Base-by-base conservation (phyloP, 2,113 vertebrate species). In the Pterophyllum scalare region DNA sequence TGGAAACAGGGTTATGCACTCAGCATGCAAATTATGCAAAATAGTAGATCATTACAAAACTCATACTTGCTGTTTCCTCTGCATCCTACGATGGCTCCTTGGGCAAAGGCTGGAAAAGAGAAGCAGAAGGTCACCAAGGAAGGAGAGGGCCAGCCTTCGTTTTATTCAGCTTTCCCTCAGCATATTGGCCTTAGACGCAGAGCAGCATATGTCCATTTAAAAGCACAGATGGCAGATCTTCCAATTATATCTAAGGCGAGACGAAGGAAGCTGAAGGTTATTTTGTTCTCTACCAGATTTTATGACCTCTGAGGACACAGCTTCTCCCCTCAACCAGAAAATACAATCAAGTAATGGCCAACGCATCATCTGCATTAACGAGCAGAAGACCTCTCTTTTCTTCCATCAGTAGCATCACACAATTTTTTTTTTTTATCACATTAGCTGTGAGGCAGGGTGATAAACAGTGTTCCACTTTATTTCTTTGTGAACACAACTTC, bases 61-160 rank as follows among this genome's bases (percentile, higher is more conserved):
- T 91, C 79, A 81, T 94, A 92, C 88, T 81, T 90, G 86, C 86
- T 52, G 88, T 77, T 74, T 81, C 78, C 79, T 78, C 85, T 75
- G 80, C 81, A 67, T 90, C 93, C 95, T 96, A 96, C 90, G 96
- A 96, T 5, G 96, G 96, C 88, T 96, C 96, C 94, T 96, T 96
- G 74, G 96, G 96, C 91, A 96, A 93, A 91, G 96, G 96, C 96
- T 96, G 87, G 12, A 91, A 93, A 88, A 92, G 79, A 89, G 74
- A 90, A 86, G 81, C 7, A 89, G 81, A 87, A 86, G 82, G 77
- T 85, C 82, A 84, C n/a, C 22, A 46, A 76, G 43, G 78, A 89
- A 86, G 72, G 72, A 70, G 56, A 61, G 65, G 67, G 24, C 35
- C 72, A 35, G 65, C 49, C 46, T 84, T 83, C 56, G 76, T 56